Evolutionary conservation across 2,797 vertebrate genomes (phyloP).

Genomic region (Xenops minutus): DNA sequence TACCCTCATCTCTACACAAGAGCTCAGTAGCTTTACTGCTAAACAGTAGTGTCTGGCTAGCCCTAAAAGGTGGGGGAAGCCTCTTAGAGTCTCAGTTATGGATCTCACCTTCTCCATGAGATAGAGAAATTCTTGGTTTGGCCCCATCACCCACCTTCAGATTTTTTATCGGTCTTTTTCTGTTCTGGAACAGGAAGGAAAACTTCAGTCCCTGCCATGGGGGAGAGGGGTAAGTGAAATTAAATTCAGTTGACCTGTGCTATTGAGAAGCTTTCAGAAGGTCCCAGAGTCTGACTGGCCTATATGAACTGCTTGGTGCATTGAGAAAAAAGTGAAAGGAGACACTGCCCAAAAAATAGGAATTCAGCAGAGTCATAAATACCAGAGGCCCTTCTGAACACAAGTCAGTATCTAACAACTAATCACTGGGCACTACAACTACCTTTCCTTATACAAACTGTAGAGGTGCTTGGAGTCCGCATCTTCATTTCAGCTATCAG

Average conservation of each 20-base stretch:
- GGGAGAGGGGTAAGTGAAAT: not conserved
- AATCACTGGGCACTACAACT: not conserved
- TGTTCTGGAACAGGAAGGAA: not conserved
- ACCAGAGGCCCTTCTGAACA: not conserved
- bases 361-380: not conserved
- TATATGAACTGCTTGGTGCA: not conserved
- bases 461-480: not conserved
- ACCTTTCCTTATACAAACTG: not conserved
- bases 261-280: not conserved
- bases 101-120: not conserved
- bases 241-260: not conserved
- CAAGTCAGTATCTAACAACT: not conserved
- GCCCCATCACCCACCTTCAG: not conserved
- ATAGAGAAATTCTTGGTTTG: not conserved
- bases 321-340: not conserved
- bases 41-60: not conserved
- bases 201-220: not conserved
- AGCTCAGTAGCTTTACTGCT: not conserved
- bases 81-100: not conserved
- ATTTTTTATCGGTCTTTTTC: not conserved
- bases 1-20: accelerated
- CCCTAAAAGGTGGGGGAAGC: not conserved
- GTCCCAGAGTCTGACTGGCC: not conserved
- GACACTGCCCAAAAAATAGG: not conserved
- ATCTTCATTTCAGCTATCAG: not conserved